These are phyloP conservation scores for Sarcophilus harrisii DNA, from an alignment of 2,797 vertebrate genomes.

Conservation along the genomic window DNA sequence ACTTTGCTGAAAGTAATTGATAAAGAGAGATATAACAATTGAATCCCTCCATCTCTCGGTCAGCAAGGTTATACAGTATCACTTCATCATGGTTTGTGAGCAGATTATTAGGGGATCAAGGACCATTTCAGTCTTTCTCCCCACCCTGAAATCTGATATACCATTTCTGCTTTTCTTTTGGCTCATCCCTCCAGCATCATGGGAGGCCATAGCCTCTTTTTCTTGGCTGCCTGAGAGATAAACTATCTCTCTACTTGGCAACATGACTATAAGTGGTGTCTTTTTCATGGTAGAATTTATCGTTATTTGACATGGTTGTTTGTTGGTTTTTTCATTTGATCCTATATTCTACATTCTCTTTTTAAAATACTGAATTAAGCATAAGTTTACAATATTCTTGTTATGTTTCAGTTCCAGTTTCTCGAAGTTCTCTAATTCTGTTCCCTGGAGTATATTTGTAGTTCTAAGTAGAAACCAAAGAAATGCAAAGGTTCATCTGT, in stretches of 20 bases:
- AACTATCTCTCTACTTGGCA: not conserved
- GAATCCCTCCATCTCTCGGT: not conserved
- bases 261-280: not conserved
- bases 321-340: not conserved
- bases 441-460: not conserved
- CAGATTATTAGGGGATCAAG: not conserved
- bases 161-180: not conserved
- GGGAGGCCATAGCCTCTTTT: not conserved
- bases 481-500: not conserved
- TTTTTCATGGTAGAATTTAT: not conserved
- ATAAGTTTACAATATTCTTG: not conserved
- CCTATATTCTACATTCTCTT: not conserved
- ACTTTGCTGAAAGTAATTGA: not conserved
- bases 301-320: not conserved
- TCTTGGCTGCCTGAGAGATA: not conserved
- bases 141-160: not conserved
- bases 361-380: not conserved
- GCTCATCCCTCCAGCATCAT: not conserved
- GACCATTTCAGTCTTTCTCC: not conserved
- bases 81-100: not conserved
- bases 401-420: not conserved
- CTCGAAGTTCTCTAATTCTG: not conserved
- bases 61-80: not conserved
- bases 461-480: not conserved
- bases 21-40: not conserved